A percentile compares a stretch with the other conserved stretches of the same genome.
Conservation (phyloP, 1,140 invertebrate species). For the Euura lappo region DNA sequence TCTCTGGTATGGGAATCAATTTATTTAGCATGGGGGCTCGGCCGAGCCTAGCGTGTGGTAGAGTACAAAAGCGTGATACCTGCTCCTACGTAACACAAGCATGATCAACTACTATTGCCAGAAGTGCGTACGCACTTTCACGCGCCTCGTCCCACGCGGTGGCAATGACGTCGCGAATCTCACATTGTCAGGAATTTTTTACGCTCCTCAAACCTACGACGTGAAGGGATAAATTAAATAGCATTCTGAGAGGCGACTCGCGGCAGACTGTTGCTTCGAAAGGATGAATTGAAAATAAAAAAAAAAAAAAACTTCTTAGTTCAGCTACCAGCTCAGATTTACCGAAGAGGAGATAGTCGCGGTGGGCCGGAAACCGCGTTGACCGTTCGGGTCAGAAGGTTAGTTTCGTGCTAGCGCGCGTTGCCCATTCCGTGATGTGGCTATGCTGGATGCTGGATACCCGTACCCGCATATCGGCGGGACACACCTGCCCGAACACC, state of each 20-base stretch:
- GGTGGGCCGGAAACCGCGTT: neutral
- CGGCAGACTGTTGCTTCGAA: too few relatives aligned
- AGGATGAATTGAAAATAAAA: too few relatives aligned
- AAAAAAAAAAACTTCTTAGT: too few relatives aligned
- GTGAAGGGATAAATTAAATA: too few relatives aligned
- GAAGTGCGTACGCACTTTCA: neutral
- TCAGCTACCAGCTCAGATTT: neutral
- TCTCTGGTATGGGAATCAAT: neutral
- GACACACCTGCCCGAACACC: neutral
- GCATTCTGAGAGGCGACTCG: too few relatives aligned
- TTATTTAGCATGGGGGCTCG: neutral
- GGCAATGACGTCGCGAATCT: too few relatives aligned
- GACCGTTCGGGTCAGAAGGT: neutral
- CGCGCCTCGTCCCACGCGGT: neutral
- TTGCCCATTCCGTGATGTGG: too few relatives aligned
- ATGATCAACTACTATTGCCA: neutral
- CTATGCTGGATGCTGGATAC: too few relatives aligned
- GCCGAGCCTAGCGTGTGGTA: neutral
- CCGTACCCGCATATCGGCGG: neutral
- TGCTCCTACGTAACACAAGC: neutral
- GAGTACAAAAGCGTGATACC: neutral
- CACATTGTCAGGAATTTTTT: too few relatives aligned
- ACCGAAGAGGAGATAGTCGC: neutral
- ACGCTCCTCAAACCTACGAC: too few relatives aligned
- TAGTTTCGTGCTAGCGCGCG: neutral